Conservation (phyloP, 1,140 invertebrate species). For the Drosophila pseudoananassae region DNA sequence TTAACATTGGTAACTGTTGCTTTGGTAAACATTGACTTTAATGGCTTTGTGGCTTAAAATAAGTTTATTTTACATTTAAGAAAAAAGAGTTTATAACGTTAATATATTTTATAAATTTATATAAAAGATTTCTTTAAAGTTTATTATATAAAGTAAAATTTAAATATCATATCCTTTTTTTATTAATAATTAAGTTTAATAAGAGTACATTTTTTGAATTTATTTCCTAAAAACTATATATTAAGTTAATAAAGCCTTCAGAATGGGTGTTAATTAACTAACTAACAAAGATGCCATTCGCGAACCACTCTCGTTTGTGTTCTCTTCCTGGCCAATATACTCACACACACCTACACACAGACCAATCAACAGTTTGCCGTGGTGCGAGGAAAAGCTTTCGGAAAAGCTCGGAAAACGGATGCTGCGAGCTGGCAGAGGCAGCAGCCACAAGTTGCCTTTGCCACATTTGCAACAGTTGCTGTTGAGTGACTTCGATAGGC, state of each 20-base stretch:
- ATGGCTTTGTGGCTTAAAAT: slow-evolving; percentile 16
- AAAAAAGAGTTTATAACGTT: neutral
- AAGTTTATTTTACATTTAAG: slow-evolving; percentile 5
- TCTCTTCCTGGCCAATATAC: slow-evolving; percentile 36
- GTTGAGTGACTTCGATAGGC: slow-evolving; percentile 78
- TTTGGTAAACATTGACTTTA: slow-evolving; percentile 45
- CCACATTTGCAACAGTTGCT: slow-evolving; percentile 79
- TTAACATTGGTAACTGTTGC: slow-evolving; percentile 55
- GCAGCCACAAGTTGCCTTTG: slow-evolving; percentile 80
- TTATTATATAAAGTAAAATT: too few species aligned
- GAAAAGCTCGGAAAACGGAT: slow-evolving; percentile 58
- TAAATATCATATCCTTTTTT: too few species aligned
- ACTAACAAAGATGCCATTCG: slow-evolving; percentile 21
- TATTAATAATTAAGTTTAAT: too few species aligned
- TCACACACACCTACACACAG: slow-evolving; percentile 11
- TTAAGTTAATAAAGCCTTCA: neutral
- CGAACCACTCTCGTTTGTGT: slow-evolving; percentile 34
- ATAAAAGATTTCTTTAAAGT: too few species aligned
- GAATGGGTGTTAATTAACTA: slow-evolving; percentile 46
- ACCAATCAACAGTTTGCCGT: slow-evolving; percentile 72
- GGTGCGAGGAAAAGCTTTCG: slow-evolving; percentile 45
- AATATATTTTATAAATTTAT: neutral
- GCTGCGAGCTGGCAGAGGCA: slow-evolving; percentile 43
- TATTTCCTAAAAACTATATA: neutral
- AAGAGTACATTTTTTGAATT: too few species aligned